Evolutionary conservation across 2,113 vertebrate species (phyloP).

Genomic region (Vidua macroura): DNA sequence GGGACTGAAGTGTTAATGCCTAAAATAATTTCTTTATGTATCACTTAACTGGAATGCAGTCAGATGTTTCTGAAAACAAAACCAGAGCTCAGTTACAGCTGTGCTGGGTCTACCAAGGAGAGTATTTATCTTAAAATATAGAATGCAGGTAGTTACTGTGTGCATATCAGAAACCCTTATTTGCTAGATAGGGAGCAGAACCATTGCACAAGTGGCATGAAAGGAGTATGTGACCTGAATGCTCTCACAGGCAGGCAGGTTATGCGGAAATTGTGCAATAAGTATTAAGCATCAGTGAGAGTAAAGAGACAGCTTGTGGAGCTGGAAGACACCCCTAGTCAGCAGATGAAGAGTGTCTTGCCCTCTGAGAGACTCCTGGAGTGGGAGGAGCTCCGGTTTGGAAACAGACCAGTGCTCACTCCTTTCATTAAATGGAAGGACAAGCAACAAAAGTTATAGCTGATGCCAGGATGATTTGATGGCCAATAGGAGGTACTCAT

Average conservation of each 20-base stretch:
- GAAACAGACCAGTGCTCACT: neutral
- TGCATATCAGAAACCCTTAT: neutral
- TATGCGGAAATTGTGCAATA: neutral
- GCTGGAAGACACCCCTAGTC: neutral
- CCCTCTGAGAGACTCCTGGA: neutral
- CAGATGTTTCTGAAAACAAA: slow-evolving; percentile 3
- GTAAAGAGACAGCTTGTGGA: neutral
- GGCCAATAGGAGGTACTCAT: neutral
- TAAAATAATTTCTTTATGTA: neutral
- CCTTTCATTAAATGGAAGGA: neutral
- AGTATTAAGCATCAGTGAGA: neutral
- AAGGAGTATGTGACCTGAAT: neutral
- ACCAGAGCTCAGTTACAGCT: neutral
- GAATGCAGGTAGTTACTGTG: neutral
- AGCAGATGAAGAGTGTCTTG: neutral
- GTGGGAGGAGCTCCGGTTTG: neutral
- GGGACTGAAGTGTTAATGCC: neutral
- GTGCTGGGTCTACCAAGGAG: neutral
- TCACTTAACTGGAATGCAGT: neutral
- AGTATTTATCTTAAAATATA: neutral
- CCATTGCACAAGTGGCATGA: neutral
- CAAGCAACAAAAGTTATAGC: neutral
- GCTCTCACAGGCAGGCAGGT: neutral
- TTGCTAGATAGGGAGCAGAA: neutral
- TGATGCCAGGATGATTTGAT: neutral